Percentiles rank a stretch among this genome's conserved stretches.
These are phyloP conservation scores for Alces alces DNA, from an alignment of 2,113 vertebrate genomes.

Conservation along the genomic window DNA sequence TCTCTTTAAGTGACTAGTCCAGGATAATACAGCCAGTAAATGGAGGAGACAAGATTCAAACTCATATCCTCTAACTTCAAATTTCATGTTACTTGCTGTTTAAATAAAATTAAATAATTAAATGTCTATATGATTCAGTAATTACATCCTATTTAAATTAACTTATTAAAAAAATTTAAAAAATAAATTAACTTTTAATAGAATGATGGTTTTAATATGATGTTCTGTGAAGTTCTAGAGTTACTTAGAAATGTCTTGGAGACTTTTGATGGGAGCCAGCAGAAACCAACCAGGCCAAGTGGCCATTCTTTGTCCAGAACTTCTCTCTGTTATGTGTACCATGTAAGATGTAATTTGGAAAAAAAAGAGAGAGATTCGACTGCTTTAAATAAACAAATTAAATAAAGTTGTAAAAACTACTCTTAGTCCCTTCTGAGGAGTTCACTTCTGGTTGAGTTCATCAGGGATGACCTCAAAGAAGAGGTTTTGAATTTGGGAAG, in stretches of 20 bases:
- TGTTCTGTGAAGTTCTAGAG: not conserved
- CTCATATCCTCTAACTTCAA: slow-evolving; percentile 54
- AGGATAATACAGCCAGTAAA: slow-evolving; percentile 67
- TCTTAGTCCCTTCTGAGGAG: slow-evolving; percentile 13
- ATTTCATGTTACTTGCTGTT: slow-evolving; percentile 50
- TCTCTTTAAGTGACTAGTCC: slow-evolving; percentile 63
- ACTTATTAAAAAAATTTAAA: not conserved
- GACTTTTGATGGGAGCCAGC: not conserved
- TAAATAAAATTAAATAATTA: slow-evolving; percentile 51
- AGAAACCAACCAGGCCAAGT: not conserved
- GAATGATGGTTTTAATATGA: slow-evolving; percentile 30
- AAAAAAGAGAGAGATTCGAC: not conserved
- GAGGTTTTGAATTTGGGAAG: slow-evolving; percentile 13
- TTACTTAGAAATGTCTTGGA: slow-evolving; percentile 45
- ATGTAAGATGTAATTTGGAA: slow-evolving; percentile 32
- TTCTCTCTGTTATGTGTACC: not conserved
- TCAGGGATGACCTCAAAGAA: slow-evolving; percentile 3
- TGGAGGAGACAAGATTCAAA: slow-evolving; percentile 66
- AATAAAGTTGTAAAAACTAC: slow-evolving; percentile 43
- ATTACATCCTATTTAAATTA: slow-evolving; percentile 43
- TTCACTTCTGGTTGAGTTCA: slow-evolving; percentile 32
- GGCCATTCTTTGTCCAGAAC: slow-evolving; percentile 24
- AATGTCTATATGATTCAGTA: slow-evolving; percentile 32
- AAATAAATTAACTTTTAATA: slow-evolving; percentile 34
- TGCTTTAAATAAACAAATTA: slow-evolving; percentile 52